A percentile compares a stretch with the other conserved stretches of the same genome.
phyloP scores from a whole-genome alignment of 2,113 vertebrate genomes.

The Anser cygnoides region DNA sequence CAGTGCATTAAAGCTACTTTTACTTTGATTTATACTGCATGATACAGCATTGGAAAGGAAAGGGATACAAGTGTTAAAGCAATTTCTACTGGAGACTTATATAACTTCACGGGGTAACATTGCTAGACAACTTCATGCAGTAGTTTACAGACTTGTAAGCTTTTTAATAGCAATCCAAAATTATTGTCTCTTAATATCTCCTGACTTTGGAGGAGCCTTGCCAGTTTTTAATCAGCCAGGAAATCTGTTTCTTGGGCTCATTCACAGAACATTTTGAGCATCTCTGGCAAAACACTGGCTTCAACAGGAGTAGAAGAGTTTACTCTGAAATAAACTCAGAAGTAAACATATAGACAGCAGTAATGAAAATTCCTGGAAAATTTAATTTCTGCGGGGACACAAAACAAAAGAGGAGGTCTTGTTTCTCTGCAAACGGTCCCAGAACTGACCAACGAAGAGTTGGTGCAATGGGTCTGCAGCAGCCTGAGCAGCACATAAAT shows the following conservation, averaged over 20 bases:
- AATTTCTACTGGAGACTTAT: neutral
- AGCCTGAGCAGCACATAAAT: neutral
- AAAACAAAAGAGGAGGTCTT: neutral
- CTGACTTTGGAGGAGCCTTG: neutral
- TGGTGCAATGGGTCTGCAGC: neutral
- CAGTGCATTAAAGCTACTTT: neutral
- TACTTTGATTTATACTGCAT: neutral
- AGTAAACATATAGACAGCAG: neutral
- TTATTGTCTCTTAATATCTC: constrained; percentile 17
- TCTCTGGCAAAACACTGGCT: constrained; percentile 8
- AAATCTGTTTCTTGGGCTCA: constrained; percentile 53
- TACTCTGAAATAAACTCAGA: neutral
- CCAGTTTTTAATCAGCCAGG: constrained; percentile 32
- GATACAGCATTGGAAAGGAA: neutral
- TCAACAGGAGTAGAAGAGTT: neutral
- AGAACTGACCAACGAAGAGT: neutral
- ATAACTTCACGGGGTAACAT: neutral
- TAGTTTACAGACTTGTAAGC: neutral
- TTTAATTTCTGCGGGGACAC: neutral
- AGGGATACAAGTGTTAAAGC: neutral
- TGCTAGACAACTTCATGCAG: constrained; percentile 6
- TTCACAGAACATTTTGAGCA: constrained; percentile 45
- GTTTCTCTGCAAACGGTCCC: neutral
- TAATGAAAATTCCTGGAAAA: neutral
- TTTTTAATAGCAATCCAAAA: constrained; percentile 13